A percentile compares a stretch with the other conserved stretches of the same genome.
phyloP scores from a whole-genome alignment of 2,888 invertebrate species.

The Drosophila affinis region DNA sequence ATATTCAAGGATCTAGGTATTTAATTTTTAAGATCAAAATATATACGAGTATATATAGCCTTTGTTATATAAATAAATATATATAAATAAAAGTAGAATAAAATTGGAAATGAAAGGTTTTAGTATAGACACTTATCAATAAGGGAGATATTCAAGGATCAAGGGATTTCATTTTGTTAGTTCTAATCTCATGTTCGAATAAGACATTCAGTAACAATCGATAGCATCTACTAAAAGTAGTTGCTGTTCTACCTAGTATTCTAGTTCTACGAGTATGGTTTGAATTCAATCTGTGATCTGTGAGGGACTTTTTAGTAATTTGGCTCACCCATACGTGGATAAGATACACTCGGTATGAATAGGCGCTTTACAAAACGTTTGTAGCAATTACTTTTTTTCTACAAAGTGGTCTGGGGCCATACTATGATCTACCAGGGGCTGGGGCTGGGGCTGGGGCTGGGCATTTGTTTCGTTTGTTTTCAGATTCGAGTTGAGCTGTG shows the following conservation, averaged over 20 bases:
- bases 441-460: slow-evolving; percentile 40
- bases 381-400: slow-evolving; percentile 48
- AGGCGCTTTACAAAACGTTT: slow-evolving; percentile 39
- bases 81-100: too few relatives aligned
- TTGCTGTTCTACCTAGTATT: too few relatives aligned
- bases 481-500: not conserved
- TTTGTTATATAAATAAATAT: too few relatives aligned
- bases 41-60: not conserved
- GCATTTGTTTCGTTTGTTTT: slow-evolving; percentile 37
- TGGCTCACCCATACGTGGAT: slow-evolving; percentile 35
- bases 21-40: slow-evolving; percentile 7
- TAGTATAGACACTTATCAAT: too few relatives aligned
- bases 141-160: too few relatives aligned
- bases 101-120: too few relatives aligned
- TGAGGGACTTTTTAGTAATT: slow-evolving; percentile 22
- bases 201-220: not conserved
- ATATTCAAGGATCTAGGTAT: not conserved
- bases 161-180: too few relatives aligned
- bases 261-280: not conserved
- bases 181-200: too few relatives aligned
- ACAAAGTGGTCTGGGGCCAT: slow-evolving; percentile 31
- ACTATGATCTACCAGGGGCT: slow-evolving; percentile 9
- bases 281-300: not conserved
- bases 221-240: not conserved
- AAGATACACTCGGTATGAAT: slow-evolving; percentile 22